Base-by-base conservation (phyloP, 1,140 invertebrate species). In the Choristoneura fumiferana region DNA sequence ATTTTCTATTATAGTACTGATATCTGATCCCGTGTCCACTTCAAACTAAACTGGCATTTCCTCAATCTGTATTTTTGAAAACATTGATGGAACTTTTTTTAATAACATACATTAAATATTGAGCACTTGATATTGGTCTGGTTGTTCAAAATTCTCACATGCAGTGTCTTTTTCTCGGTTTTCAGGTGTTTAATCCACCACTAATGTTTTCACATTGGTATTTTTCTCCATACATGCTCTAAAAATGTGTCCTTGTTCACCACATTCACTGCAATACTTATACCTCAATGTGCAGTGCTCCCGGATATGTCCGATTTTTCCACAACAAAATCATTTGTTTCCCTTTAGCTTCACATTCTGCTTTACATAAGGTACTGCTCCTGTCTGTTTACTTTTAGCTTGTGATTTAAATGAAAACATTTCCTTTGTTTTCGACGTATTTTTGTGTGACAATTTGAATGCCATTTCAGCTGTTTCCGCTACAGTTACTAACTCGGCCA, bases 191-290 rank as follows among this genome's bases (percentile, higher is more conserved):
- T 40, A 13, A 43, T 29, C 22, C 22, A 29, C 8, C 6, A 43
- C 39, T 18, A 14, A 14, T 57, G 34, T 33, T 43, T 35, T 33
- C 29, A 38, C 12, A 38, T 17, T 33, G 39, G 8, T 14, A 29
- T 18, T 34, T 13, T 36, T 15, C 12, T 12, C 2, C n/a, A 18
- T 1, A 38, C 62, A 65, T 58, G 57, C 57, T 57, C 39, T 65
- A 29, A 57, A 65, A 5, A 65, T 60, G 40, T 65, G 62, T 8
- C 62, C 62, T 49, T 59, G 53, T 17, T 53, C 15, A 35, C 62
- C 62, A 57, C 62, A 64, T 18, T 64, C 53, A 1, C 33, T 52
- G 15, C 62, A 64, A 35, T 37, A 64, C 34, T 64, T 64, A 2
- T 57, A 40, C 10, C 8, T 8, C 10, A 64, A 43, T 8, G 18